Evolutionary conservation across 2,113 vertebrate genomes (phyloP), one percentile per base, ranked within the genome.

Genomic region (Ornithorhynchus anatinus): DNA sequence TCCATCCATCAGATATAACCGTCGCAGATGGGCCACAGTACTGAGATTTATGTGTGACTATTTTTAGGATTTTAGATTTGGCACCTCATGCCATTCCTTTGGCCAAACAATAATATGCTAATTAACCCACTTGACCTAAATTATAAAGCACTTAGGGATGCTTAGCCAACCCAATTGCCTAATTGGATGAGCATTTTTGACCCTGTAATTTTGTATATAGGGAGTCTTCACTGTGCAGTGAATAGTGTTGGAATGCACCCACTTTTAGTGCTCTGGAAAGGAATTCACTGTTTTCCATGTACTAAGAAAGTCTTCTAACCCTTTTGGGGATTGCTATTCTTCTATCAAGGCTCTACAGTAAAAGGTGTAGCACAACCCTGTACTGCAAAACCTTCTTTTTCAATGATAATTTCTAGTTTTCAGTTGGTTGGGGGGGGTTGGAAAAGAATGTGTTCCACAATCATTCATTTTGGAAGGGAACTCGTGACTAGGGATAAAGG

Each of bases 81-180:
- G 77, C 86, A 86, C 69, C 56, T 84, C 35, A 10, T 37, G 38
- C 76, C 89, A 73, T 76, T 90, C 84, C 82, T 88, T 89, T 92
- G 74, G 83, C 80, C 71, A 88, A 86, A 86, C 79, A 81, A 56
- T 83, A 87, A 79, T 90, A 84, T 76, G 81, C 84, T 91, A 91
- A 92, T 93, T 92, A 91, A 91, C 91, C 87, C 73, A 70, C 74
- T 77, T 89, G 84, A 90, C 85, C 86, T 84, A 84, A 89, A 91
- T 91, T 83, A 87, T 66, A 72, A 72, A 62, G 57, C 68, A 58
- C 58, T 88, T 72, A 61, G 59, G 36, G 37, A 70, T 72, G 42
- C 64, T 79, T 60, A 66, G 75, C 70, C 76, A 86, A 59, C 58
- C 61, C 79, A 71, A 36, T 35, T 54, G 44, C 69, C 43, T 0